A percentile compares a stretch with the other conserved stretches of the same genome.
Evolutionary conservation across 2,797 vertebrate species (phyloP).

Genomic region (Phyllotis vaccarum): DNA sequence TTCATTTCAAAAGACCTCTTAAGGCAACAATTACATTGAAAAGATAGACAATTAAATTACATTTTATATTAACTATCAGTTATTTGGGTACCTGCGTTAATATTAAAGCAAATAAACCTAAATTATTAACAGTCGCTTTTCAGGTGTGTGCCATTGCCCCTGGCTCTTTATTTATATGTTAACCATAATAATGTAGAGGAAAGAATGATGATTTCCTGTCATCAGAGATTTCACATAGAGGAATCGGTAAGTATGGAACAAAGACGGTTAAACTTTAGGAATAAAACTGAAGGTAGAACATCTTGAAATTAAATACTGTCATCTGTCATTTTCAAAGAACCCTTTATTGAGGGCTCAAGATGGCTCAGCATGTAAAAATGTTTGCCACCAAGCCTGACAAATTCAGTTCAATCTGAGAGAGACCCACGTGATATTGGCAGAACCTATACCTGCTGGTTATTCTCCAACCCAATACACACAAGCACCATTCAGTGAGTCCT

Average conservation of each 20-base stretch:
- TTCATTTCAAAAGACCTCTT: slow-evolving; percentile 41
- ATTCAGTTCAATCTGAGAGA: background rate
- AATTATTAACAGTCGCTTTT: background rate
- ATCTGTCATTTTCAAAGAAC: slow-evolving; percentile 24
- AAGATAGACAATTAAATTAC: slow-evolving; percentile 36
- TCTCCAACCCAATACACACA: background rate
- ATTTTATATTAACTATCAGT: background rate
- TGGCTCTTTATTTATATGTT: slow-evolving; percentile 33
- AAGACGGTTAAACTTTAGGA: slow-evolving; percentile 36
- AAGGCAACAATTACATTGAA: slow-evolving; percentile 56
- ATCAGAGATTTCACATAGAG: background rate
- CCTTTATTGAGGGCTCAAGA: background rate
- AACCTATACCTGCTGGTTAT: background rate
- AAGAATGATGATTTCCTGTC: background rate
- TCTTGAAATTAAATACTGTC: slow-evolving; percentile 4
- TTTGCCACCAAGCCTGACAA: background rate
- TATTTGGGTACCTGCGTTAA: background rate
- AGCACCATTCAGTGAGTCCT: background rate
- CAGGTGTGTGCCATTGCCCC: background rate
- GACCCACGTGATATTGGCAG: background rate
- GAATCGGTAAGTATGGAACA: background rate
- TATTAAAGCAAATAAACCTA: slow-evolving; percentile 25
- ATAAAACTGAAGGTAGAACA: slow-evolving; percentile 9
- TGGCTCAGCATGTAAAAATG: background rate
- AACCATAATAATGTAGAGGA: background rate